Conservation (phyloP, 2,113 vertebrate species). For the Sula dactylatra region DNA sequence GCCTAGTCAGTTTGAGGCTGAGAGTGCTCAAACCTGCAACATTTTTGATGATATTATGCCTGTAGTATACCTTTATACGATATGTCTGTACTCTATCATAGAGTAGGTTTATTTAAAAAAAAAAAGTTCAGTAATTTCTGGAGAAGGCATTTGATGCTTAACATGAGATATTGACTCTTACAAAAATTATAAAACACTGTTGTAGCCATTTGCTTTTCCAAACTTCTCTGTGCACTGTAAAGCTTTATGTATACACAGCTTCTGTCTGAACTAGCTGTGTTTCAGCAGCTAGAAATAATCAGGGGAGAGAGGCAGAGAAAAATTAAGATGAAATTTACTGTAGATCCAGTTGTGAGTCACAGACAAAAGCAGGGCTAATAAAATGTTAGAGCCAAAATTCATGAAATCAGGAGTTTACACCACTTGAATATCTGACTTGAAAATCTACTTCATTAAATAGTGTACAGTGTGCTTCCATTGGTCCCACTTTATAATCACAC, state of each 20-base stretch:
- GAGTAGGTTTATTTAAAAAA: not conserved
- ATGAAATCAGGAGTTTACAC: not conserved
- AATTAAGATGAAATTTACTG: not conserved
- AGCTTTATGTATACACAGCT: not conserved
- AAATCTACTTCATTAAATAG: not conserved
- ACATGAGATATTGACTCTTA: not conserved
- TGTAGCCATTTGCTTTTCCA: not conserved
- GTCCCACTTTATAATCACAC: not conserved
- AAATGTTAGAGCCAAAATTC: not conserved
- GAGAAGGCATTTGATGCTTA: not conserved
- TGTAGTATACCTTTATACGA: not conserved
- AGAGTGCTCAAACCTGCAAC: not conserved
- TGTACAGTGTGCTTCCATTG: not conserved
- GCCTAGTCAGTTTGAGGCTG: not conserved
- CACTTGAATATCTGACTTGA: not conserved
- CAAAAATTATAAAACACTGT: not conserved
- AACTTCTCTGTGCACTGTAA: not conserved
- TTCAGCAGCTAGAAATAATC: not conserved
- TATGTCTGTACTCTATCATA: not conserved
- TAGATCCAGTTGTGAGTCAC: not conserved
- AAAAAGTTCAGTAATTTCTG: fast-evolving
- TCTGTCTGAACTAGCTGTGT: not conserved
- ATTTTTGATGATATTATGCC: not conserved
- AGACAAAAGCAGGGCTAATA: not conserved
- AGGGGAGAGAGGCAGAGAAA: not conserved